phyloP scores from a whole-genome alignment of 2,888 invertebrate species.

The Gasteruption jaculator region DNA sequence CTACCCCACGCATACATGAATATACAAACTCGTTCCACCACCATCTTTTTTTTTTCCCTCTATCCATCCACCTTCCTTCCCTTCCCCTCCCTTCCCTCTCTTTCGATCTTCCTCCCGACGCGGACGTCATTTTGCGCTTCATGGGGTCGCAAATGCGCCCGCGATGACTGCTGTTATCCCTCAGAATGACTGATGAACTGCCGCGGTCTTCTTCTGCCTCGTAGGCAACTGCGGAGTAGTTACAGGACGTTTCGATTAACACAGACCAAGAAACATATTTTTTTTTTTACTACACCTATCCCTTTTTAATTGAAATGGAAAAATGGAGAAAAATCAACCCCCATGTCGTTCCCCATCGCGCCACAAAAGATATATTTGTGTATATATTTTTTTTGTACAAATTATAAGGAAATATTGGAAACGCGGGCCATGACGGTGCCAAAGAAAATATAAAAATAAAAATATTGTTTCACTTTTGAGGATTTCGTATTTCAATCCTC shows the following conservation, averaged over 20 bases:
- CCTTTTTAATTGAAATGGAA: no score
- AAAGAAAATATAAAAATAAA: no score
- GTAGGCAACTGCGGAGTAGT: constrained; percentile 37
- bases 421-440: no score
- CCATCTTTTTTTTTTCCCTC: constrained; percentile 12
- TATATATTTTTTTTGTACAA: no score
- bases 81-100: constrained; percentile 12
- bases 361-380: no score
- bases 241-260: constrained; percentile 39
- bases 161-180: constrained; percentile 40
- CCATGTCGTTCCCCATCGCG: no score
- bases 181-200: constrained; percentile 51
- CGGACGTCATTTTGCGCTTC: constrained; percentile 46
- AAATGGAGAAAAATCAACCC: no score
- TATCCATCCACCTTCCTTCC: background rate
- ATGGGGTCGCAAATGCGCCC: constrained; percentile 42
- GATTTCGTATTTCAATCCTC: no score
- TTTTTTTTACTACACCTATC: no score
- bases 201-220: constrained; percentile 43
- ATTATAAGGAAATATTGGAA: no score
- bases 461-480: no score
- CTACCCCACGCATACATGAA: constrained; percentile 44
- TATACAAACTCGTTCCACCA: constrained; percentile 14
- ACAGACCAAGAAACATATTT: constrained; percentile 17
- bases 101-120: constrained; percentile 6